Percentiles rank a stretch among this genome's conserved stretches.
These are phyloP conservation scores for Atherinosoma microstoma DNA, from an alignment of 2,797 vertebrate genomes.

Conservation along the genomic window DNA sequence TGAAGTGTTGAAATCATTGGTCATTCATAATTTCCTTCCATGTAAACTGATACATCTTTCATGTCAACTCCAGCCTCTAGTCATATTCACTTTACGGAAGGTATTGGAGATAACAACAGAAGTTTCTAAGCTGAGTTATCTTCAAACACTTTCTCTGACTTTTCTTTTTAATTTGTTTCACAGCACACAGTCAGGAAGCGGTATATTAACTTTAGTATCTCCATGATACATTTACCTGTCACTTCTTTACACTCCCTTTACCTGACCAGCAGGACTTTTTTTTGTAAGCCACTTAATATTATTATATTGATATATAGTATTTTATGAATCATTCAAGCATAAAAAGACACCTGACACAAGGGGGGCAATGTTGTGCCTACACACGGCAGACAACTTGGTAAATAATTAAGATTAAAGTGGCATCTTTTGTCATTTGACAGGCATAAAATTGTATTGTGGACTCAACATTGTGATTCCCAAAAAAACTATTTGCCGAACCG, in stretches of 20 bases:
- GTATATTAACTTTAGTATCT: too few relatives aligned
- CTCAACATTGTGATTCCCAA: too few relatives aligned
- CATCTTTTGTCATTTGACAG: too few relatives aligned
- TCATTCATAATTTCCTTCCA: conserved; percentile 2
- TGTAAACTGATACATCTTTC: conserved; percentile 28
- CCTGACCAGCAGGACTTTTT: too few relatives aligned
- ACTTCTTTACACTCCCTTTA: too few relatives aligned
- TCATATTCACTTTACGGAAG: not conserved
- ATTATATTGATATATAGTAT: not conserved
- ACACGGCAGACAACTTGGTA: not conserved
- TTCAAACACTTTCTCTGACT: not conserved
- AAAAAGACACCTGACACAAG: not conserved
- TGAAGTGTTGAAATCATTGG: conserved; percentile 26
- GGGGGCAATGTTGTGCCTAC: not conserved
- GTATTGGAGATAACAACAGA: not conserved
- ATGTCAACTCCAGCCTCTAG: conserved; percentile 6
- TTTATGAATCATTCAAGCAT: not conserved
- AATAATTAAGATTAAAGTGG: too few relatives aligned
- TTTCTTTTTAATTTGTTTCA: not conserved
- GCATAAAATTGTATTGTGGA: too few relatives aligned
- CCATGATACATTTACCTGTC: too few relatives aligned
- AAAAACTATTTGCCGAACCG: too few relatives aligned
- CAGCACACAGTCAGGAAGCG: not conserved
- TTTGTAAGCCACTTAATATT: not conserved
- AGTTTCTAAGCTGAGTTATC: not conserved